Percentiles rank a stretch among this genome's conserved stretches.
phyloP scores from a whole-genome alignment of 2,888 invertebrate species.

The Julus scandinavius region DNA sequence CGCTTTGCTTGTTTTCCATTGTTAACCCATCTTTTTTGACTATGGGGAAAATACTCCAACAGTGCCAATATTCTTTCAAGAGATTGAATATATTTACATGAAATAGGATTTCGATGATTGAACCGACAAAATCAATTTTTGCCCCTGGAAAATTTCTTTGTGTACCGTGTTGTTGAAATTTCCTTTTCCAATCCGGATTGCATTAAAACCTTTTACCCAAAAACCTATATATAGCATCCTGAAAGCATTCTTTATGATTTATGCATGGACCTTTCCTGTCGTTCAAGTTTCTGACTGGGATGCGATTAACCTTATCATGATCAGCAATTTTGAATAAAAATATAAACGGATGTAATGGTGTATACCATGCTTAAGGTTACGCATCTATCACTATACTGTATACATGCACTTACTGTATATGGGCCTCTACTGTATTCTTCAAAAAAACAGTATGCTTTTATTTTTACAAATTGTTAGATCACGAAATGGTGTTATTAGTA shows the following conservation, averaged over 20 bases:
- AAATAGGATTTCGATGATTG: constrained; percentile 45
- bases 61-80: constrained; percentile 4
- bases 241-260: constrained; percentile 30
- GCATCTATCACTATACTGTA: too few species aligned
- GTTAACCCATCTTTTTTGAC: constrained; percentile 30
- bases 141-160: constrained; percentile 1
- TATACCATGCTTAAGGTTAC: too few species aligned
- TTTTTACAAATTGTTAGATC: too few species aligned
- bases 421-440: too few species aligned
- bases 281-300: neutral
- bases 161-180: constrained; percentile 15
- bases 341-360: constrained; percentile 17
- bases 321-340: neutral
- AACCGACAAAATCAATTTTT: constrained; percentile 44
- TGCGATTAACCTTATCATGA: constrained; percentile 38
- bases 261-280: constrained; percentile 18
- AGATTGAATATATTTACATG: constrained; percentile 46
- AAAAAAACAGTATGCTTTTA: too few species aligned
- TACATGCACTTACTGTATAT: too few species aligned
- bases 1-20: constrained; percentile 10
- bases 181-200: constrained; percentile 36
- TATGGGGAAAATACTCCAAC: neutral
- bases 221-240: constrained; percentile 22
- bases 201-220: constrained; percentile 25
- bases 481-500: too few species aligned